Percentiles rank a stretch among this genome's conserved stretches.
phyloP scores from a whole-genome alignment of 2,797 vertebrate species.

The Gambusia yucatana region DNA sequence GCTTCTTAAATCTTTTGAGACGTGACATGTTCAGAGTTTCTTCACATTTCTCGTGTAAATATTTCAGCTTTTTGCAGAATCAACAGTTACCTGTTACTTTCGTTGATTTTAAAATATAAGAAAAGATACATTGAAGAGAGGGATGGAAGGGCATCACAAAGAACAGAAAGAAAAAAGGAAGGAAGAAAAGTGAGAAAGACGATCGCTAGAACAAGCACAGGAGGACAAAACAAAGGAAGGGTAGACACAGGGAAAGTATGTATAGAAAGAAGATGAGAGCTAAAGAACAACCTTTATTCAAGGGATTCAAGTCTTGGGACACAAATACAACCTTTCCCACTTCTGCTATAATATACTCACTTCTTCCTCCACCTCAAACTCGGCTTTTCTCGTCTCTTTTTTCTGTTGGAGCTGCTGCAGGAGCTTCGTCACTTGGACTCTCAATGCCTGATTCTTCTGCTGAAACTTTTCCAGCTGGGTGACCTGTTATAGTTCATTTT shows the following conservation, averaged over 20 bases:
- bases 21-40: neutral
- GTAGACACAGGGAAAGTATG: neutral
- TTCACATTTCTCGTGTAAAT: neutral
- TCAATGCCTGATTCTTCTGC: conserved; percentile 55
- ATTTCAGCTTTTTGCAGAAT: neutral
- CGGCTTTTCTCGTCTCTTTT: conserved; percentile 29
- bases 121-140: neutral
- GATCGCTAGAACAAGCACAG: neutral
- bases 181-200: neutral
- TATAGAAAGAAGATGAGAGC: neutral
- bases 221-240: neutral
- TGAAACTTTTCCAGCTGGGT: conserved; percentile 46
- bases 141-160: neutral
- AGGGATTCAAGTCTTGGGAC: neutral
- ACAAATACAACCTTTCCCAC: neutral
- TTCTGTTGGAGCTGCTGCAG: conserved; percentile 61
- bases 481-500: conserved; percentile 35
- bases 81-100: neutral
- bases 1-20: neutral
- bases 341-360: neutral
- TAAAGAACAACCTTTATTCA: neutral
- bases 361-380: conserved; percentile 50
- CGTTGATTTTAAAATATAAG: neutral
- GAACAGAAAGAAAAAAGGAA: neutral
- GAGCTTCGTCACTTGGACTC: conserved; percentile 47